phyloP scores from a whole-genome alignment of 2,797 vertebrate species.

The Microhierax caerulescens region DNA sequence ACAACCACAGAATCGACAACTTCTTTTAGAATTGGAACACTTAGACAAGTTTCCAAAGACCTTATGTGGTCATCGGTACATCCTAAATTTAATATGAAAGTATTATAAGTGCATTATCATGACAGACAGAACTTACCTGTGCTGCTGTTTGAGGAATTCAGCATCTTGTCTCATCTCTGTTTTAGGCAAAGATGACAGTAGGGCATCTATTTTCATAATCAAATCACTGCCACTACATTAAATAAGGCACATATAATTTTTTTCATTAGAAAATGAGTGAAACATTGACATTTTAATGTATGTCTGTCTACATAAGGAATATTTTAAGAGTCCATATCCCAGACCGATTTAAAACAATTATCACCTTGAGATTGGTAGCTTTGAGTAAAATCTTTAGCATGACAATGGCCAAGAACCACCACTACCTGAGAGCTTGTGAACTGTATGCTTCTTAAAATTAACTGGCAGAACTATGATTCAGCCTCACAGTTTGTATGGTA shows the following conservation, averaged over 20 bases:
- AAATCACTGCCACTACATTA: slow-evolving; percentile 85
- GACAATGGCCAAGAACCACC: background rate
- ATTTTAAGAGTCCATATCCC: background rate
- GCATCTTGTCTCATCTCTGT: slow-evolving; percentile 81
- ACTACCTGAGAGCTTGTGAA: background rate
- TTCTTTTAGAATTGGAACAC: background rate
- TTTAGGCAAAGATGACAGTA: slow-evolving; percentile 86
- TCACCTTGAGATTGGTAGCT: background rate
- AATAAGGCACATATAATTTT: background rate
- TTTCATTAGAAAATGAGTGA: slow-evolving; percentile 5
- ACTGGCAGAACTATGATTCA: background rate
- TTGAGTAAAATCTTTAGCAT: background rate
- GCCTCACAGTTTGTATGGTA: background rate
- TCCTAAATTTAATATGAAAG: background rate
- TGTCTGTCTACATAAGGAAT: background rate
- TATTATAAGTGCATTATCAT: background rate
- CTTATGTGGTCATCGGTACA: background rate
- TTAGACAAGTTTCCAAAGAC: background rate
- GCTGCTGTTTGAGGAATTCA: slow-evolving; percentile 81
- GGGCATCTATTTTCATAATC: slow-evolving; percentile 92
- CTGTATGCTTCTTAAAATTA: background rate
- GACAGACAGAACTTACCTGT: slow-evolving; percentile 81
- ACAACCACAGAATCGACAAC: background rate
- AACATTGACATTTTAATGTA: background rate
- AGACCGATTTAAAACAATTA: background rate